Base-by-base conservation (phyloP, 2,113 vertebrate genomes). In the Callithrix jacchus region DNA sequence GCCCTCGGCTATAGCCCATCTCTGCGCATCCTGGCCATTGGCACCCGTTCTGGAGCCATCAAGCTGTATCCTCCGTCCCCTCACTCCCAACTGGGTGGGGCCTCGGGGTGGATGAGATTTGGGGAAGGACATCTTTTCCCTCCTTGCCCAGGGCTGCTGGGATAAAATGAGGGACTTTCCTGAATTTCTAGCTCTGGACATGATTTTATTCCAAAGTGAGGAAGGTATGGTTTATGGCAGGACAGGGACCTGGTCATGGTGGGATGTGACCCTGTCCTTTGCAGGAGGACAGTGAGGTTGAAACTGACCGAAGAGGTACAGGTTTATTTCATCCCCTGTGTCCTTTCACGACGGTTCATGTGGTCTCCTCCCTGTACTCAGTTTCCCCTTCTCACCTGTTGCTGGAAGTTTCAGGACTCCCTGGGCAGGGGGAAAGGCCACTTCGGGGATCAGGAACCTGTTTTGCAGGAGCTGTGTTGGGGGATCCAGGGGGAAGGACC, bases 41-140 rank as follows among this genome's bases (percentile, higher is more conserved):
- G 99, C 71, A 99, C 99, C 1, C 99, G 99, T 35, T 99, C 99
- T 0, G 99, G 99, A 97, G 99, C 99, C 87, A 98, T 99, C 98
- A 99, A 99, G 98, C 98, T 99, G 99, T 99, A 99, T 99, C 99
- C 99, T 99, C 61, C 3, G 0, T 54, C 8, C 42, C 5, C 30
- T 68, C 1, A 6, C 87, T 91, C 21, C 71, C 37, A 10, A 25
- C 16, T 0, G 1, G 37, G 35, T 40, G 1, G 20, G 49, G 35
- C 20, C 23, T 18, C 32, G 66, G 45, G 30, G 17, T 40, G 42
- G 66, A 0, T 25, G 49, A 42, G 56, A 11, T 37, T 49, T 11
- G 2, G 80, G 52, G 64, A 64, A 37, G 18, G 54, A 10, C 54
- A 11, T 14, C 7, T 37, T 54, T n/a, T 68, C 16, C 40, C 47